Evolutionary conservation across 1,140 invertebrate genomes (phyloP).

Genomic region (Brachionus asplanchnoidis): DNA sequence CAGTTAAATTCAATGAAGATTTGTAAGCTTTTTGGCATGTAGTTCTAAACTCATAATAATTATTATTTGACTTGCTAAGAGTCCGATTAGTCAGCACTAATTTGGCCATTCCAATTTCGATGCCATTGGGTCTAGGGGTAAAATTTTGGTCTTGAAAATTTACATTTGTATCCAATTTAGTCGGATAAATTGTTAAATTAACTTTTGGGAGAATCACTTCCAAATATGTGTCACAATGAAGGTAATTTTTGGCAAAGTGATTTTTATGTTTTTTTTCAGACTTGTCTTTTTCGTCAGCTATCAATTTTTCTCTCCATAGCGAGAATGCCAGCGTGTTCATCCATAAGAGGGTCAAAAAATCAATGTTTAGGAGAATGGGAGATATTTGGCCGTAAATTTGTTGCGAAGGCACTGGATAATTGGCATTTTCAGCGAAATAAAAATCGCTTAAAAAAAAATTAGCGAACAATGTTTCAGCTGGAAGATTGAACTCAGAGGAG

Average conservation of each 20-base stretch:
- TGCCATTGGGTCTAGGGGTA: background rate
- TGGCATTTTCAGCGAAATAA: conserved; percentile 87
- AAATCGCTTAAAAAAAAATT: conserved; percentile 86
- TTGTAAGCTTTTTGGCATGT: background rate
- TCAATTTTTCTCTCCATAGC: conserved; percentile 11
- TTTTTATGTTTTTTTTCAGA: background rate
- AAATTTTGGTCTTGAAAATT: background rate
- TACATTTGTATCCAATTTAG: background rate
- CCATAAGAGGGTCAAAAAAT: conserved; percentile 80
- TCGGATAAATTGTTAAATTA: conserved; percentile 24
- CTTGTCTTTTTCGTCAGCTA: conserved; percentile 4
- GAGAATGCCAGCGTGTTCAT: conserved; percentile 78
- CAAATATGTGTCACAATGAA: conserved; percentile 37
- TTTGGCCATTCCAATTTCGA: conserved; percentile 15
- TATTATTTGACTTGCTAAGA: background rate
- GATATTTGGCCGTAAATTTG: conserved; percentile 85
- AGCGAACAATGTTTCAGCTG: background rate
- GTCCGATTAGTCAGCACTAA: conserved; percentile 2
- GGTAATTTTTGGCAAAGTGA: background rate
- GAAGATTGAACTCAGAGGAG: background rate
- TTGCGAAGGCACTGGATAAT: conserved; percentile 72
- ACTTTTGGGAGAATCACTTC: conserved; percentile 18
- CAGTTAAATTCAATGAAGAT: background rate
- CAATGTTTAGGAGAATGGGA: conserved; percentile 77
- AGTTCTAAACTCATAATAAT: background rate